Conservation (phyloP, 2,797 vertebrate genomes). For the Petrocephalus sullivani region DNA sequence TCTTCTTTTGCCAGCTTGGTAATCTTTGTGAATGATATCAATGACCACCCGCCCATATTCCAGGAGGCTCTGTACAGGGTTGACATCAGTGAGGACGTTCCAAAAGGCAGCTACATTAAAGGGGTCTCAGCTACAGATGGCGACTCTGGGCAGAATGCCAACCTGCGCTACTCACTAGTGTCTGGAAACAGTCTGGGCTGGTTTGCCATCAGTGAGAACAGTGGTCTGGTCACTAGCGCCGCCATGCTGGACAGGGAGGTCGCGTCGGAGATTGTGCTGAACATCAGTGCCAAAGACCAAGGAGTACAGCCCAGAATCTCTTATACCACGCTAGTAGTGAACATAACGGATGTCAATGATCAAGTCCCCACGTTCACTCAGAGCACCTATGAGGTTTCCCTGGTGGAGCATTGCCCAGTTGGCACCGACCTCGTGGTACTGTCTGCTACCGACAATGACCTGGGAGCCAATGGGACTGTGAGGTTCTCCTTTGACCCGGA, state of each 20-base stretch:
- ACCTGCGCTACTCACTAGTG: slow-evolving; percentile 90
- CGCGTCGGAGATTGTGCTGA: slow-evolving; percentile 81
- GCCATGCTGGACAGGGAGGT: slow-evolving; percentile 79
- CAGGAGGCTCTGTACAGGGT: slow-evolving; percentile 81
- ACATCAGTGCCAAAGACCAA: slow-evolving; percentile 93
- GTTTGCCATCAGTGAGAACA: slow-evolving; percentile 93
- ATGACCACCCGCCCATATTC: slow-evolving; percentile 92
- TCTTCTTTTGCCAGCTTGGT: slow-evolving; percentile 91
- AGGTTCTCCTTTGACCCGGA: slow-evolving; percentile 76
- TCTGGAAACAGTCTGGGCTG: slow-evolving; percentile 90
- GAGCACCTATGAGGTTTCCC: slow-evolving; percentile 67
- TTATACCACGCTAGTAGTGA: slow-evolving; percentile 85
- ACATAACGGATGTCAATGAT: slow-evolving; percentile 87
- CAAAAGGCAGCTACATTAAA: slow-evolving; percentile 87
- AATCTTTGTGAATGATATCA: slow-evolving; percentile 96
- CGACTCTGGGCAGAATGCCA: slow-evolving; percentile 94
- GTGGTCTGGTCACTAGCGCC: slow-evolving; percentile 83
- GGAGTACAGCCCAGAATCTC: slow-evolving; percentile 91
- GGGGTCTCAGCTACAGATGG: slow-evolving; percentile 92
- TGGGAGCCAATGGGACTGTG: slow-evolving; percentile 88
- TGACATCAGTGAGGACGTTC: slow-evolving; percentile 87
- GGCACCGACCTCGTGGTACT: slow-evolving; percentile 79
- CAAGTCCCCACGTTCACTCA: slow-evolving; percentile 80
- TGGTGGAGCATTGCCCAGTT: slow-evolving; percentile 75
- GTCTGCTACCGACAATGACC: slow-evolving; percentile 79